A percentile compares a stretch with the other conserved stretches of the same genome.
These are phyloP conservation scores for Pseudochirops cupreus DNA, from an alignment of 2,797 vertebrate species.

Conservation along the genomic window DNA sequence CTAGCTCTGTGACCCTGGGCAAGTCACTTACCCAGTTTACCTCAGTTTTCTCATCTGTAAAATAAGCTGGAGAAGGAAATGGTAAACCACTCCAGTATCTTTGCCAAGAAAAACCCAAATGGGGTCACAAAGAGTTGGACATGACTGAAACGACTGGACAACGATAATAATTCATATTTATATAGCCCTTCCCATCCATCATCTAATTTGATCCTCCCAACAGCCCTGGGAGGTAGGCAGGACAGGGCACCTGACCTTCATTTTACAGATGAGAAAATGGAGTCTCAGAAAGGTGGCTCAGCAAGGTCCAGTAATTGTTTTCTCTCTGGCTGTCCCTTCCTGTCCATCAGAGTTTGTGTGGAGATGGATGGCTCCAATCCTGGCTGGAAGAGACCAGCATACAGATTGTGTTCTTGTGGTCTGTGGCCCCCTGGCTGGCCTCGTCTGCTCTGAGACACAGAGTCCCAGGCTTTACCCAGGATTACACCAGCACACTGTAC, in stretches of 20 bases:
- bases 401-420: not conserved
- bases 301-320: not conserved
- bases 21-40: not conserved
- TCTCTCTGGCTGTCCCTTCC: not conserved
- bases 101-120: not conserved
- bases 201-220: not conserved
- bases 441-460: not conserved
- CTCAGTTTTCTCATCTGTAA: not conserved
- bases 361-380: not conserved
- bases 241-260: not conserved
- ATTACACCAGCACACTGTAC: conserved; percentile 56
- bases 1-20: not conserved
- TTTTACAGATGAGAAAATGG: not conserved
- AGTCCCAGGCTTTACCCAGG: conserved; percentile 45
- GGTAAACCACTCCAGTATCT: not conserved
- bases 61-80: not conserved
- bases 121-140: not conserved
- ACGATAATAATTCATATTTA: not conserved
- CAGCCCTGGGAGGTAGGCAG: not conserved
- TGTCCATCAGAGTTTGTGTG: not conserved
- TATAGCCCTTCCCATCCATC: not conserved
- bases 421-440: not conserved
- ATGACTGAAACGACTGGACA: not conserved
- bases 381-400: not conserved
- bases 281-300: not conserved